phyloP scores from a whole-genome alignment of 2,797 vertebrate species.

The Anguilla obscura region DNA sequence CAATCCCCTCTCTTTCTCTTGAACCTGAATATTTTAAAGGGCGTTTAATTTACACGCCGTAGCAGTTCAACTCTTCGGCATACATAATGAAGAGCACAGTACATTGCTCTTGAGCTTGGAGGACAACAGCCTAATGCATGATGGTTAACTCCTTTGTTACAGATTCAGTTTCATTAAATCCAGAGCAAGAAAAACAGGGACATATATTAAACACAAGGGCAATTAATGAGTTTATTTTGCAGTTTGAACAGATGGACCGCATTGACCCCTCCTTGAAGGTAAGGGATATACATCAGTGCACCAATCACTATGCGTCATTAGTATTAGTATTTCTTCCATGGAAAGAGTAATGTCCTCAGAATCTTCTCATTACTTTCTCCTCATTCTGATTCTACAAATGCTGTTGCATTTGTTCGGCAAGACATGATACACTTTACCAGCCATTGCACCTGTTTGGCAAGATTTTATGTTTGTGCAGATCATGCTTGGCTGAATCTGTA shows the following conservation, averaged over 20 bases:
- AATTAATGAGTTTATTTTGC: slow-evolving; percentile 15
- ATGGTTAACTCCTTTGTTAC: slow-evolving; percentile 18
- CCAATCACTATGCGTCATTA: neutral
- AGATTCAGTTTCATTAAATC: neutral
- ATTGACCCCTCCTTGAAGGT: slow-evolving; percentile 3
- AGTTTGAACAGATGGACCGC: neutral
- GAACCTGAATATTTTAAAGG: neutral
- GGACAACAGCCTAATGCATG: slow-evolving; percentile 3
- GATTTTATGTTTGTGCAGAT: neutral
- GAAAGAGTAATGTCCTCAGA: too few species aligned
- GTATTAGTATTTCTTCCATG: too few species aligned
- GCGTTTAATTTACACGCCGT: neutral
- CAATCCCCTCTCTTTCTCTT: neutral
- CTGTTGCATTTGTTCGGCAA: neutral
- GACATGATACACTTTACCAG: neutral
- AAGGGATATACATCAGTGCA: neutral
- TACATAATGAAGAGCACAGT: neutral
- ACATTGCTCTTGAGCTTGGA: neutral
- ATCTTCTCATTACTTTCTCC: neutral
- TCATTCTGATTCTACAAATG: neutral
- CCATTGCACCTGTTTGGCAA: neutral
- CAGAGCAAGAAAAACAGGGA: slow-evolving; percentile 9
- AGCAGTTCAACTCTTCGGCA: neutral
- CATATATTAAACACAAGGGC: slow-evolving; percentile 12
- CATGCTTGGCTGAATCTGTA: neutral